These are phyloP conservation scores for Ictidomys tridecemlineatus DNA, from an alignment of 2,113 vertebrate genomes.

Conservation along the genomic window DNA sequence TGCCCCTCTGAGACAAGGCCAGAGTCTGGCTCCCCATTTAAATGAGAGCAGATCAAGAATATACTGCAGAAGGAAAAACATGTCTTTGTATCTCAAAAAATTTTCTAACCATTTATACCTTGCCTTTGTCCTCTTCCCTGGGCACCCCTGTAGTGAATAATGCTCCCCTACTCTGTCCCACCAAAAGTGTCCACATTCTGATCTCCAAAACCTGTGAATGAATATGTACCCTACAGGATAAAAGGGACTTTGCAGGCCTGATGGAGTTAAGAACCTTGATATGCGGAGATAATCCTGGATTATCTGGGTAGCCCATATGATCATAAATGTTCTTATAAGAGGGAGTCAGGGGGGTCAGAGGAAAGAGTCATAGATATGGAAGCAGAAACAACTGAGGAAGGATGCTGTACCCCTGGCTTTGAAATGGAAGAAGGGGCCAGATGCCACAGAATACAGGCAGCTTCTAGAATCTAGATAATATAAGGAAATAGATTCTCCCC, in stretches of 20 bases:
- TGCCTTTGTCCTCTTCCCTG: background rate
- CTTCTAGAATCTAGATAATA: background rate
- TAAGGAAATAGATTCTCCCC: background rate
- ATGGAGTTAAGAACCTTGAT: background rate
- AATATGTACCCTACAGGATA: background rate
- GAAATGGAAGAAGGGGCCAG: background rate
- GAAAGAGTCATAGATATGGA: background rate
- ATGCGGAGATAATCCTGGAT: background rate
- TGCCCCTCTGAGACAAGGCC: background rate
- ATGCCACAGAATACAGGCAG: background rate
- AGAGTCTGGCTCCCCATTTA: background rate
- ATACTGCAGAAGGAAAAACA: background rate
- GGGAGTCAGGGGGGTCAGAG: background rate
- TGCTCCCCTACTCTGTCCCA: fast-evolving
- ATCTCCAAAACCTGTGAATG: background rate
- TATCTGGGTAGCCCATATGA: background rate
- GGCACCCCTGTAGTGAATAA: background rate
- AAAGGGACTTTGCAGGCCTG: background rate
- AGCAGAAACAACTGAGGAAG: background rate
- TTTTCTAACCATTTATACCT: background rate
- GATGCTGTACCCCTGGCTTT: background rate
- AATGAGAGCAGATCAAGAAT: background rate
- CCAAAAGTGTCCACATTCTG: background rate
- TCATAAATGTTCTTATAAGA: background rate
- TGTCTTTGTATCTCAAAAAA: slow-evolving; percentile 1